These are phyloP conservation scores for Sebastes cheni DNA, from an alignment of 2,797 vertebrate genomes.

Conservation along the genomic window DNA sequence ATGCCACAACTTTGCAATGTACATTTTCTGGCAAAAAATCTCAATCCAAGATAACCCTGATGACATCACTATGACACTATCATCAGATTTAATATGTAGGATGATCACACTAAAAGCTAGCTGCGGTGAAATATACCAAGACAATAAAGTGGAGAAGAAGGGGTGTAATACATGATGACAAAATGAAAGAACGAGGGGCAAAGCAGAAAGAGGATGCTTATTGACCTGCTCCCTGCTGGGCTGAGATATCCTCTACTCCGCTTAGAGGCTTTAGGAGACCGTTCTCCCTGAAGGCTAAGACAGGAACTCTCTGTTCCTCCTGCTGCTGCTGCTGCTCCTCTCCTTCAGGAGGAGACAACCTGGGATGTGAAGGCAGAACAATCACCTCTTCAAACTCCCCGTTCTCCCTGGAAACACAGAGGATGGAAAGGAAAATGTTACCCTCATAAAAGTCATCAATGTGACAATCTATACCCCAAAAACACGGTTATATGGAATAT, in stretches of 20 bases:
- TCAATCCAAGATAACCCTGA: background rate
- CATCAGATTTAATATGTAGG: background rate
- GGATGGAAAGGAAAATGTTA: background rate
- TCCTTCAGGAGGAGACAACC: conserved; percentile 87
- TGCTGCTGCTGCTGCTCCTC: conserved; percentile 76
- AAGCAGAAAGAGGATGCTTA: background rate
- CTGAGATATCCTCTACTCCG: conserved; percentile 87
- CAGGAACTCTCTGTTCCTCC: conserved; percentile 81
- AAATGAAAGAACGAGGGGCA: background rate
- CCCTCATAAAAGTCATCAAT: background rate
- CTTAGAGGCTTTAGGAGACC: conserved; percentile 86
- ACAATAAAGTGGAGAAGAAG: background rate
- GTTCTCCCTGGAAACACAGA: conserved; percentile 84
- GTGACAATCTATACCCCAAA: too few species aligned
- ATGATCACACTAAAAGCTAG: background rate
- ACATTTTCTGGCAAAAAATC: too few species aligned
- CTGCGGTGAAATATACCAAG: background rate
- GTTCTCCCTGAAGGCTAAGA: conserved; percentile 92
- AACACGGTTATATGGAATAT: background rate
- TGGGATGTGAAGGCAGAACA: conserved; percentile 87
- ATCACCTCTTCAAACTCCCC: conserved; percentile 94
- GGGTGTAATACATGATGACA: background rate
- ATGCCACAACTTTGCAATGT: too few species aligned
- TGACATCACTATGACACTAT: background rate
- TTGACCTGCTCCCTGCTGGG: conserved; percentile 89